Percentiles rank a stretch among this genome's conserved stretches.
Conservation (phyloP, 2,797 vertebrate genomes). For the Takifugu ocellatus region DNA sequence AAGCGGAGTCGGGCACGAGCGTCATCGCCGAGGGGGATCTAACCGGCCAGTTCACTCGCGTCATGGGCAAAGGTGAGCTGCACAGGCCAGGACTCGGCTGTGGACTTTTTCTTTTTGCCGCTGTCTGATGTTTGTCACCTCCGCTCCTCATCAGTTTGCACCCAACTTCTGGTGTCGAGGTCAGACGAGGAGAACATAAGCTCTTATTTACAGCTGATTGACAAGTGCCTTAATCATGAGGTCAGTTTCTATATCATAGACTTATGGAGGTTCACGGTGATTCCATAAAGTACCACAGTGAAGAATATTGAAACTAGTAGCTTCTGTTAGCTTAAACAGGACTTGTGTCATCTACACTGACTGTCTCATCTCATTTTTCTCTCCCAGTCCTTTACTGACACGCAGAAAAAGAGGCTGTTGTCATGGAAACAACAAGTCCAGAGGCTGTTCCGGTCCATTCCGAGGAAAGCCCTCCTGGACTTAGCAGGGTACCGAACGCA, state of each 20-base stretch:
- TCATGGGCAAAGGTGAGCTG: conserved; percentile 94
- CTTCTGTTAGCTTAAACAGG: too few relatives aligned
- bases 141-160: conserved; percentile 81
- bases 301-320: too few relatives aligned
- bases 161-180: conserved; percentile 95
- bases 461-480: conserved; percentile 95
- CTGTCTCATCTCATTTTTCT: not conserved
- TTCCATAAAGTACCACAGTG: too few relatives aligned
- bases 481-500: conserved; percentile 90
- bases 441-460: conserved; percentile 97
- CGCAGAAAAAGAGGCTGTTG: conserved; percentile 97
- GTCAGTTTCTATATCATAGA: conserved; percentile 63
- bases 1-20: conserved; percentile 80
- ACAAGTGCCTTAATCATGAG: conserved; percentile 97
- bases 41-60: conserved; percentile 93
- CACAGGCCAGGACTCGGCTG: not conserved
- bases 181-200: conserved; percentile 98
- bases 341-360: too few relatives aligned
- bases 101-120: not conserved
- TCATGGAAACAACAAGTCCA: conserved; percentile 99
- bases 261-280: too few relatives aligned
- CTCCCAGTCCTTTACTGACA: conserved; percentile 91
- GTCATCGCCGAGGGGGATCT: conserved; percentile 89
- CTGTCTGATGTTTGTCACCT: not conserved
- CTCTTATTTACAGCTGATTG: conserved; percentile 96